A percentile compares a stretch with the other conserved stretches of the same genome.
Evolutionary conservation across 2,888 invertebrate species (phyloP).

Genomic region (Aromia moschata): DNA sequence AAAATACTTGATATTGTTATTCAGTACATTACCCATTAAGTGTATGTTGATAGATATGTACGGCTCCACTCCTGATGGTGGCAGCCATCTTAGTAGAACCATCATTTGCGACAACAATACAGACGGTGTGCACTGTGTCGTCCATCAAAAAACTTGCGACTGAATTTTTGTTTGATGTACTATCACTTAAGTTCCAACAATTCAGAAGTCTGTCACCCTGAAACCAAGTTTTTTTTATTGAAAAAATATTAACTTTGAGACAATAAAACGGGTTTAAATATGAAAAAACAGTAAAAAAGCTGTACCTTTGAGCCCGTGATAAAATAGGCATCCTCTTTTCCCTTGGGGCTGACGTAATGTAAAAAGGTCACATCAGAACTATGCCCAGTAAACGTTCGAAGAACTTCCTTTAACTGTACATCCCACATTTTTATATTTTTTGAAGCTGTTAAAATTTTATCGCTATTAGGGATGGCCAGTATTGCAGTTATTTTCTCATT

Average conservation of each 20-base stretch:
- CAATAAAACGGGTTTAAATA: too few relatives aligned
- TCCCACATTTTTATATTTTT: constrained; percentile 72
- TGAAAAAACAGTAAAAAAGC: too few relatives aligned
- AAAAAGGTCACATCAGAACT: constrained; percentile 67
- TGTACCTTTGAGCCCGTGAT: constrained; percentile 63
- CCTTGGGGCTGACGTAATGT: constrained; percentile 54
- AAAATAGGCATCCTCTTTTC: constrained; percentile 57
- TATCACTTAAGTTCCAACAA: constrained; percentile 64
- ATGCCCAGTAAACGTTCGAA: constrained; percentile 74
- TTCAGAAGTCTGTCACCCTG: constrained; percentile 63
- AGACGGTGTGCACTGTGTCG: constrained; percentile 70
- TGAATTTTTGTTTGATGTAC: constrained; percentile 63
- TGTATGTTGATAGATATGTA: constrained; percentile 80
- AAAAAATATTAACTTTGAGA: too few relatives aligned
- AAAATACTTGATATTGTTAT: too few relatives aligned
- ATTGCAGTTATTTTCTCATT: constrained; percentile 69
- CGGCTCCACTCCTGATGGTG: constrained; percentile 79
- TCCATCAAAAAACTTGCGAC: constrained; percentile 74
- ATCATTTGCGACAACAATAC: constrained; percentile 65
- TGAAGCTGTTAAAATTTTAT: constrained; percentile 59
- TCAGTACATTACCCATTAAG: constrained; percentile 76
- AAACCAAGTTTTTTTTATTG: too few relatives aligned
- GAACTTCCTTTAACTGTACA: constrained; percentile 66
- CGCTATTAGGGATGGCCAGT: constrained; percentile 67
- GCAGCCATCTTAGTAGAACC: constrained; percentile 64